Base-by-base conservation (phyloP, 2,797 vertebrate species). In the Catharus ustulatus region DNA sequence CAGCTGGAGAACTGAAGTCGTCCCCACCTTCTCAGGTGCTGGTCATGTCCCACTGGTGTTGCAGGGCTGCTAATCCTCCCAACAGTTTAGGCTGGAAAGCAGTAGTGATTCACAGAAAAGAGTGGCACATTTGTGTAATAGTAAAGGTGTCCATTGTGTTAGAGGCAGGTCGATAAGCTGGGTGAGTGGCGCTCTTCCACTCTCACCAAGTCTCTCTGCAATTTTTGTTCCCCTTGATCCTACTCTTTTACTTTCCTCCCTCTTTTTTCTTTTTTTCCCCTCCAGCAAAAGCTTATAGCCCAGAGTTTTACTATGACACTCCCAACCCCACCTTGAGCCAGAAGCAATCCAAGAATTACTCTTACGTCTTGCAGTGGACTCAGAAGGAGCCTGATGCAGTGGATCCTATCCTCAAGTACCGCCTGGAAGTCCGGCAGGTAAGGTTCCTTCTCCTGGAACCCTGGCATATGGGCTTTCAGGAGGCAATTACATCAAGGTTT, bases 221-320 rank as follows among this genome's bases (percentile, higher is more conserved):
- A 96, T 59, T 77, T 84, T 83, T 87, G 45, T 88, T 88, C 86
- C 67, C 26, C 64, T 75, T 90, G 55, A 72, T 81, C 48, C 48
- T 20, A 43, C 29, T 58, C 59, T 82, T 83, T 78, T 76, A 89
- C 89, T 95, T 52, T 75, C 87, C 80, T 92, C 67, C 34, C 27
- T 79, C 15, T 92, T 92, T 91, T 67, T 91, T 93, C 9, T 66
- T 87, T 72, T 62, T 82, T 67, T 45, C 30, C 75, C 76, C 84
- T 97, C 93, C 96, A 99, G 99, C 98, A 92, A 98, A 98, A 95
- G 99, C 99, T 42, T 99, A 98, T 96, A 98, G 98, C 90, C 99
- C 98, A n/a, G 99, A 99, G 95, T 99, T 99, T 98, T 99, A 99
- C 98, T 99, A 98, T 73, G 99, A 99, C 97, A 99, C 99, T 59